Percentiles rank a stretch among this genome's conserved stretches.
Conservation (phyloP, 2,888 invertebrate species). For the Sepiola atlantica region DNA sequence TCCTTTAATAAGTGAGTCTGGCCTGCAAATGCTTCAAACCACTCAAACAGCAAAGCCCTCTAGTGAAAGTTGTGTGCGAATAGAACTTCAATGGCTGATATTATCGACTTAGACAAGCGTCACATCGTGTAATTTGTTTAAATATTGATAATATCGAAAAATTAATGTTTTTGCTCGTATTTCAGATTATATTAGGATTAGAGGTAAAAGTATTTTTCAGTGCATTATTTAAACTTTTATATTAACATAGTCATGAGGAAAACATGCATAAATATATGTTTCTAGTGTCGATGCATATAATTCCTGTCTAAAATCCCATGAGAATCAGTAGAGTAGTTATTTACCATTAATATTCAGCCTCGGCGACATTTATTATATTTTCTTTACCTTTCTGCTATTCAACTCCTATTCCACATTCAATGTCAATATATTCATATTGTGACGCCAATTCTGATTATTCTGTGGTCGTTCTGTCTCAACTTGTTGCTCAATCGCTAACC, state of each 20-base stretch:
- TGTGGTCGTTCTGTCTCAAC: neutral
- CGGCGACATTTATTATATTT: neutral
- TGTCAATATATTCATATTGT: neutral
- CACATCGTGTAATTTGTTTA: too few relatives aligned
- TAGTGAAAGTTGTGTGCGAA: too few relatives aligned
- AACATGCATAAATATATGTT: neutral
- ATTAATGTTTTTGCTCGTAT: too few relatives aligned
- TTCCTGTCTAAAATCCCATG: neutral
- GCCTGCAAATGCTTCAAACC: too few relatives aligned
- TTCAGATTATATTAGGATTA: neutral
- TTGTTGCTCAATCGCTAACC: neutral
- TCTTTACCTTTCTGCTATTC: neutral
- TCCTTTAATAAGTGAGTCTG: too few relatives aligned
- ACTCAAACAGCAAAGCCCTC: too few relatives aligned
- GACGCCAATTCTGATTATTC: neutral
- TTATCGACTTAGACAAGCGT: too few relatives aligned
- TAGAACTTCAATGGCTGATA: too few relatives aligned
- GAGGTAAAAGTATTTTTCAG: neutral
- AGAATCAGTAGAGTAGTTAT: neutral
- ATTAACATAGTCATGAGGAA: neutral
- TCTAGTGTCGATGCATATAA: neutral
- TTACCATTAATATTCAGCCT: neutral
- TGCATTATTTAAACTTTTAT: neutral
- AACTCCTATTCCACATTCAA: neutral
- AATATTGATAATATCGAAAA: too few relatives aligned